Evolutionary conservation across 1,140 invertebrate genomes (phyloP).

Genomic region (Diachasmimorpha longicaudata): DNA sequence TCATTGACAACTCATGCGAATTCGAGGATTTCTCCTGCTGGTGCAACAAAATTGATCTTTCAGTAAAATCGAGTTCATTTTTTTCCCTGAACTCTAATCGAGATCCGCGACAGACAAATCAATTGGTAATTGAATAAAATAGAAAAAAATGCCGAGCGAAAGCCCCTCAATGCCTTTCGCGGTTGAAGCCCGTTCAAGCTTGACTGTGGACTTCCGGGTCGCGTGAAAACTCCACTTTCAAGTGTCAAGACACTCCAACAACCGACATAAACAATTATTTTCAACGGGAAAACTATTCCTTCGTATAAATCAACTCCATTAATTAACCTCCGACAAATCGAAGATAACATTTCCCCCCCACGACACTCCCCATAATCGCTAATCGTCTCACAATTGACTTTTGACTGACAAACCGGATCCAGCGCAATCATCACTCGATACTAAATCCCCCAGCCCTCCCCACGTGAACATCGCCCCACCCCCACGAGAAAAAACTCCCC

Average conservation of each 20-base stretch:
- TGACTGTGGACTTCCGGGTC: constrained; percentile 5
- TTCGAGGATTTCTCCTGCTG: too few relatives aligned
- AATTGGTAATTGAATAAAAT: too few relatives aligned
- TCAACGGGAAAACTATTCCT: neutral
- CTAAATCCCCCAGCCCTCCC: neutral
- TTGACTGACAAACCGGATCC: constrained; percentile 13
- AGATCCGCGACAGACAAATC: too few relatives aligned
- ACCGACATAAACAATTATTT: neutral
- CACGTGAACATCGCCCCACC: too few relatives aligned
- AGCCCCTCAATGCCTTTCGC: neutral
- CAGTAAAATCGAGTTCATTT: too few relatives aligned
- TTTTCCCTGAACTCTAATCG: too few relatives aligned
- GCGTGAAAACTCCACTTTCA: neutral
- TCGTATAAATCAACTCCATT: neutral
- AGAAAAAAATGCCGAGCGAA: neutral
- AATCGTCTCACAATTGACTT: constrained; percentile 8
- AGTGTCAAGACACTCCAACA: neutral
- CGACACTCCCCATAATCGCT: neutral
- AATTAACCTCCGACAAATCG: neutral
- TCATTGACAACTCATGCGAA: too few relatives aligned
- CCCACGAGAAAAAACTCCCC: neutral
- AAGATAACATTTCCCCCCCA: neutral
- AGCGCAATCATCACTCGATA: neutral
- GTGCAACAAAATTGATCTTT: too few relatives aligned
- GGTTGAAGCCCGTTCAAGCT: neutral